Percentiles rank a stretch among this genome's conserved stretches.
phyloP scores from a whole-genome alignment of 1,140 invertebrate species.

The Bathynomus jamesi region DNA sequence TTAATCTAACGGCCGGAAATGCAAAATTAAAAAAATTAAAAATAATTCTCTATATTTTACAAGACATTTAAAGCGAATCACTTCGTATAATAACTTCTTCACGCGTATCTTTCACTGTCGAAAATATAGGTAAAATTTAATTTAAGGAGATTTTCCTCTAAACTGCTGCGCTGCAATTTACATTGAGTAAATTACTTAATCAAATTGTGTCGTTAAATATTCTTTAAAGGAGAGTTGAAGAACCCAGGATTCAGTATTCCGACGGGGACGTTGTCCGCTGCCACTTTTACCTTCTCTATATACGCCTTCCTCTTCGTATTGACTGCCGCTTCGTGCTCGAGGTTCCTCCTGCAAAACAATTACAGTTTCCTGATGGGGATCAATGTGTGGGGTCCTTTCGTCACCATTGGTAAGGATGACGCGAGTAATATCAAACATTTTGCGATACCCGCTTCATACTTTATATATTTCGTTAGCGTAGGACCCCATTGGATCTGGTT shows the following conservation, averaged over 20 bases:
- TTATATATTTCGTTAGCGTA: too few species aligned
- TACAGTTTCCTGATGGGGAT: conserved; percentile 85
- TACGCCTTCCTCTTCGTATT: conserved; percentile 78
- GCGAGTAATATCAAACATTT: too few species aligned
- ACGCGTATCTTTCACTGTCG: too few species aligned
- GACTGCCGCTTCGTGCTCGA: conserved; percentile 73
- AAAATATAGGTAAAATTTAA: conserved; percentile 7
- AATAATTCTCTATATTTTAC: too few species aligned
- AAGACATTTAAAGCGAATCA: too few species aligned
- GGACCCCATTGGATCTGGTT: too few species aligned
- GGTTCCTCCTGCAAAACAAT: conserved; percentile 77
- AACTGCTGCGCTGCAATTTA: too few species aligned
- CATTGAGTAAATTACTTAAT: too few species aligned
- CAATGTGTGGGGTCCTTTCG: conserved; percentile 83
- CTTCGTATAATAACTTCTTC: too few species aligned
- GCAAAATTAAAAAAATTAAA: too few species aligned
- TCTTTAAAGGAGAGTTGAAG: conserved; percentile 52
- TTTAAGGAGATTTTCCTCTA: background rate
- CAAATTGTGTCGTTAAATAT: conserved; percentile 1
- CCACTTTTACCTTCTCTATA: conserved; percentile 74
- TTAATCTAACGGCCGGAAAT: too few species aligned
- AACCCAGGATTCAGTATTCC: conserved; percentile 89
- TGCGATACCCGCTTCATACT: too few species aligned
- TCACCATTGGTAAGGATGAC: conserved; percentile 58
- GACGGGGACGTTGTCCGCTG: conserved; percentile 81